Percentiles rank a stretch among this genome's conserved stretches.
phyloP scores from a whole-genome alignment of 2,113 vertebrate genomes.

The Archilochus colubris region DNA sequence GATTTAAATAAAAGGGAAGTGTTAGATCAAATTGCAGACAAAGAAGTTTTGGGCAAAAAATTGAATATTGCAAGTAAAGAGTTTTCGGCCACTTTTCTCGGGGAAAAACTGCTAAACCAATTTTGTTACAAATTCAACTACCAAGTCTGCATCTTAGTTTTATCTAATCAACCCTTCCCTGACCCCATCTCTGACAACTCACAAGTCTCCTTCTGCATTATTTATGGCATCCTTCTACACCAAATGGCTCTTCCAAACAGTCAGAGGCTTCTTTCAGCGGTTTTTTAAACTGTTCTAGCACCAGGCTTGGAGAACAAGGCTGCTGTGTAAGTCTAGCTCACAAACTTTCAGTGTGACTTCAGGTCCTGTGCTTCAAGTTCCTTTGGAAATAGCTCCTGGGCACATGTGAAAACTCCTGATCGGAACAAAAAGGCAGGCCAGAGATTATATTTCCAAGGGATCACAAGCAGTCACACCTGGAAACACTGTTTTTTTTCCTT shows the following conservation, averaged over 20 bases:
- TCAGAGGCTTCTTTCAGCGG: background rate
- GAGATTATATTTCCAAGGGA: background rate
- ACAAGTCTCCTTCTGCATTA: background rate
- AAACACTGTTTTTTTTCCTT: background rate
- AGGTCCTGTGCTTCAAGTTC: background rate
- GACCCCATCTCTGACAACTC: background rate
- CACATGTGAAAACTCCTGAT: background rate
- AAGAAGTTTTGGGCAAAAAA: background rate
- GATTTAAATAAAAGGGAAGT: background rate
- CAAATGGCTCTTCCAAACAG: background rate
- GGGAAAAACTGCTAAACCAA: background rate
- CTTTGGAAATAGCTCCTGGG: background rate
- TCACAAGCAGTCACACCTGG: conserved; percentile 10
- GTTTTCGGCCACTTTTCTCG: background rate
- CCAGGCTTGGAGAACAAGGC: background rate
- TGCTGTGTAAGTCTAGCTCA: background rate
- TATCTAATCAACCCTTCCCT: background rate
- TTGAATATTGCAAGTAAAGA: background rate
- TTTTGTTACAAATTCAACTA: background rate
- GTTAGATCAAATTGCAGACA: background rate
- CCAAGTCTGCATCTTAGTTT: background rate
- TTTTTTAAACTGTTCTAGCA: background rate
- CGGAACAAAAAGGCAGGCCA: background rate
- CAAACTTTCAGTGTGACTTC: background rate
- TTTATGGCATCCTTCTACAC: background rate